Evolutionary conservation across 2,113 vertebrate species (phyloP), one percentile per base, ranked within the genome.

Genomic region (Genyomyrus donnyi): DNA sequence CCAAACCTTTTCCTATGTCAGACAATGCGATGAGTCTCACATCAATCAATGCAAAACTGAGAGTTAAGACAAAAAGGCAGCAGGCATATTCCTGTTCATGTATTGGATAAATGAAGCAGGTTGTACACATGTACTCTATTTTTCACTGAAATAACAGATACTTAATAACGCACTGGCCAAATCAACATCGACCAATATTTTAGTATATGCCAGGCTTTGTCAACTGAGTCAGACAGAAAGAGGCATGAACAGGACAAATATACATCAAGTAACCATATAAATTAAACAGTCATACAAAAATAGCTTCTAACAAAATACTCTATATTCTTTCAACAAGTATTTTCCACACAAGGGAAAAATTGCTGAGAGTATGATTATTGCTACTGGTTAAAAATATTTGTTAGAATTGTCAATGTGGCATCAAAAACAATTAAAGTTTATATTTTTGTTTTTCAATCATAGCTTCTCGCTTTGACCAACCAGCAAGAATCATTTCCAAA

Each of bases 271-370:
- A 89, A 3, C 93, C 92, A 94, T 97, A 99, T 98, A 99, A 99
- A 99, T 99, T 98, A 98, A 96, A 97, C 96, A 97, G 97, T 96
- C 97, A 98, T 99, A 99, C 97, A 99, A 99, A 99, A 99, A 99
- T 99, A 98, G 95, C 97, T 95, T 98, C 95, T 98, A 96, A 98
- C 96, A 98, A 98, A 99, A 98, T 98, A 46, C 83, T 85, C 45
- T 85, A 98, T 96, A 98, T 94, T 98, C 97, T 98, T 94, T 97
- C 94, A 96, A 97, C 96, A 96, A 92, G 92, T 93, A 94, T 96
- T 97, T 97, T 96, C 95, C 96, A 96, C 96, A 96, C 93, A 94
- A 94, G 95, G 95, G 96, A 95, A 96, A 93, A 95, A 95, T 96
- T 96, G 93, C 95, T 92, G 95, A 96, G 95, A 95, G 93, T 92